Evolutionary conservation across 2,797 vertebrate species (phyloP).

Genomic region (Pseudomugil gertrudae): DNA sequence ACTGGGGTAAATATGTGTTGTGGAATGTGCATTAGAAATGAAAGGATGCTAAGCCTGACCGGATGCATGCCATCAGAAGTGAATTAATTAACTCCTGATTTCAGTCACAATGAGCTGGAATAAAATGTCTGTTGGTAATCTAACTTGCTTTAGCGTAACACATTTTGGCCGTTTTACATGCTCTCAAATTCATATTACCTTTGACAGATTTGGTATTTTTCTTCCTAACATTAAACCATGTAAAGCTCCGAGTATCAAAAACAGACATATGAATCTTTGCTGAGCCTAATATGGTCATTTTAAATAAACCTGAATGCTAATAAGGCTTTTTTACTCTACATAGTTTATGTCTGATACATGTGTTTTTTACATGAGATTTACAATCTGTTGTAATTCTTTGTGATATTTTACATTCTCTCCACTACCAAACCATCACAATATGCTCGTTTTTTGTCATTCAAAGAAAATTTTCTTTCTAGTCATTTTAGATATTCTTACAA

Average conservation of each 20-base stretch:
- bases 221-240: not conserved
- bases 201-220: not conserved
- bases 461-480: too few relatives aligned
- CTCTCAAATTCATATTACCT: not conserved
- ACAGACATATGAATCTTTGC: not conserved
- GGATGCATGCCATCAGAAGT: not conserved
- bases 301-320: not conserved
- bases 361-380: not conserved
- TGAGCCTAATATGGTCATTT: not conserved
- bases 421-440: not conserved
- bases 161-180: not conserved
- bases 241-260: not conserved
- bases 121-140: not conserved
- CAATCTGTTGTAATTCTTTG: not conserved
- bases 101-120: not conserved
- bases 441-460: not conserved
- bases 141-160: not conserved
- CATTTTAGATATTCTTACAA: not conserved
- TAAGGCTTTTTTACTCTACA: not conserved
- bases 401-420: not conserved
- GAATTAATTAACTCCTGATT: not conserved
- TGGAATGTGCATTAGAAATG: not conserved
- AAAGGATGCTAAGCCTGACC: not conserved
- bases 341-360: not conserved
- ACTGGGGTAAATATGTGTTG: not conserved